Base-by-base conservation (phyloP, 2,888 invertebrate species). In the Drosophila nr. perissopoda region DNA sequence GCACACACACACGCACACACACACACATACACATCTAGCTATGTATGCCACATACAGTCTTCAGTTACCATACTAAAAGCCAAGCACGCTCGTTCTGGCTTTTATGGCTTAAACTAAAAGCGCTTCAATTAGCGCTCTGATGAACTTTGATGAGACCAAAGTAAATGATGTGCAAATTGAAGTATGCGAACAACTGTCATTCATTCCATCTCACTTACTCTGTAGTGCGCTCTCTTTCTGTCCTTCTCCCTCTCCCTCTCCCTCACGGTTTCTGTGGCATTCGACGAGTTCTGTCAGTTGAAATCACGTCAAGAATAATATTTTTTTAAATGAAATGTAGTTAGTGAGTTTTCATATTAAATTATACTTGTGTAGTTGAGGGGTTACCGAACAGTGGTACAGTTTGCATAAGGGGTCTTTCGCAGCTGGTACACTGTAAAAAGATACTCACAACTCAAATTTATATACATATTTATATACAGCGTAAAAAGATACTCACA, bases 101-200 rank as follows among this genome's bases (percentile, higher is more conserved):
- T 83, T 83, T 86, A 86, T 80, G 84, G 70, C 70, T 72, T 69
- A 77, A 80, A 73, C 81, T 85, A 77, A 85, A 85, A 85, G 88
- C 79, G 74, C 81, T 75, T 85, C 81, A 85, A 85, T 88, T 85
- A 85, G 81, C 83, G 79, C 73, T 66, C 71, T 88, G 83, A 85
- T 85, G 88, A 85, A 88, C 83, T 88, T 79, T 79, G 81, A 84
- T 84, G 88, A 84, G 85, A 54, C 70, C 38, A 71, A 79, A 81
- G 88, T 88, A 83, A 81, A 88, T 88, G 76, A 85, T 88, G 77
- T 85, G 84, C 83, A 88, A 85, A 85, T 85, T 85, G 83, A 88
- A 81, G 79, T 85, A 71, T 81, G 79, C 70, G 68, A 73, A 53
- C 65, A 40, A 67, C 71, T 67, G 57, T 60, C 61, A 49, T 18